Evolutionary conservation across 2,797 vertebrate genomes (phyloP).

Genomic region (Halcyon chelicuti): DNA sequence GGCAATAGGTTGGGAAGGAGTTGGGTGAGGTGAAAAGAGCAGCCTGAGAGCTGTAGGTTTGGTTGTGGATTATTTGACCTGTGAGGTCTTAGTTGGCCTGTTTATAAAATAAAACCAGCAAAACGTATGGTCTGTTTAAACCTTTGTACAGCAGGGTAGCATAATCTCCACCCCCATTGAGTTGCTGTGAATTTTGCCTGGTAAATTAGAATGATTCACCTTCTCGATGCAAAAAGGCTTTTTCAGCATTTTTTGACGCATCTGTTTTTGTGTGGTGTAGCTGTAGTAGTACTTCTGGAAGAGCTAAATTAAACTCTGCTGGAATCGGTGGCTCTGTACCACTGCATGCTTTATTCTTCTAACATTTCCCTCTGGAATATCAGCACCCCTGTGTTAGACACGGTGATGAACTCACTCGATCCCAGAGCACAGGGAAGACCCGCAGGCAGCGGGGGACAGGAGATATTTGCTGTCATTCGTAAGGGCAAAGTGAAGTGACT

Average conservation of each 20-base stretch:
- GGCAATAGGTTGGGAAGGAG: neutral
- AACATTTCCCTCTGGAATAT: neutral
- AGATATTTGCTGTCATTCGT: neutral
- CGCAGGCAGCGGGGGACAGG: neutral
- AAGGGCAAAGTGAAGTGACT: neutral
- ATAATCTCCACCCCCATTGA: neutral
- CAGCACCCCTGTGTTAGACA: too few species aligned
- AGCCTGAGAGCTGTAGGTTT: neutral
- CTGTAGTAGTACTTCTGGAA: neutral
- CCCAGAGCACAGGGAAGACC: neutral
- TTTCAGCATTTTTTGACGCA: neutral
- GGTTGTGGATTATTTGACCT: neutral
- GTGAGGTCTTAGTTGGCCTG: neutral
- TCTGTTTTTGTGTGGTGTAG: neutral
- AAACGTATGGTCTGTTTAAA: neutral
- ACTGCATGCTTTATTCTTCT: neutral
- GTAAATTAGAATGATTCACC: neutral
- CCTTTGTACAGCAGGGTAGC: neutral
- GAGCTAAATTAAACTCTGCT: neutral
- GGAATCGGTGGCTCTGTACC: neutral
- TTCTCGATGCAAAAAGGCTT: neutral
- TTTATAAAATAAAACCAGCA: slow-evolving; percentile 12
- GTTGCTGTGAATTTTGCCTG: neutral
- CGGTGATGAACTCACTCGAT: neutral
- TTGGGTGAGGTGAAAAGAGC: neutral